A percentile compares a stretch with the other conserved stretches of the same genome.
Conservation (phyloP, 2,797 vertebrate species). For the Trichosurus vulpecula region DNA sequence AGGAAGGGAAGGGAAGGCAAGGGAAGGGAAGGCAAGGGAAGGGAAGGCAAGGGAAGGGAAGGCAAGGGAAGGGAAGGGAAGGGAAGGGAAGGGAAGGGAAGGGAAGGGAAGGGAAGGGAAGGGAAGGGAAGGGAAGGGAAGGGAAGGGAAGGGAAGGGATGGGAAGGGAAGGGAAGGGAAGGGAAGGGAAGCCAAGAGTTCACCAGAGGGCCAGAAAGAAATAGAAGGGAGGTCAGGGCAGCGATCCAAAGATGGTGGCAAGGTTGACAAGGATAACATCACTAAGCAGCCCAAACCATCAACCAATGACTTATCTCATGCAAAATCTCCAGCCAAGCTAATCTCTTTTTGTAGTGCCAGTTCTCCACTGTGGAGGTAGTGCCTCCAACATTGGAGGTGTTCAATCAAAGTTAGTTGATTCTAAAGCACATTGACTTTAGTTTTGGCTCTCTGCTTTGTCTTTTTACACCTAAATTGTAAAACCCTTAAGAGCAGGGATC, state of each 20-base stretch:
- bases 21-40: no score
- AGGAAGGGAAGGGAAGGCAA: no score
- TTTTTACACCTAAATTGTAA: not conserved
- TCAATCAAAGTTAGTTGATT: not conserved
- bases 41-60: not conserved
- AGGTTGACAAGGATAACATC: not conserved
- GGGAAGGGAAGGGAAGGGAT: no score
- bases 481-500: not conserved
- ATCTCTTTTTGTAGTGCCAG: not conserved
- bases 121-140: accelerated
- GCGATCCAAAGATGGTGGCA: not conserved
- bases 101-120: accelerated
- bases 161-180: not conserved
- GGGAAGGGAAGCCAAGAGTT: not conserved
- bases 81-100: no score
- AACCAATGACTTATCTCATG: not conserved
- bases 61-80: no score
- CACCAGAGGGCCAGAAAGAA: not conserved
- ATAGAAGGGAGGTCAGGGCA: not conserved
- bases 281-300: not conserved
- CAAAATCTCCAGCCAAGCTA: not conserved
- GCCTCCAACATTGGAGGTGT: not conserved
- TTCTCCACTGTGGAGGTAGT: not conserved
- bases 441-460: not conserved
- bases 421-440: not conserved